A percentile compares a stretch with the other conserved stretches of the same genome.
phyloP scores from a whole-genome alignment of 2,797 vertebrate genomes.

The Micrastur ruficollis region DNA sequence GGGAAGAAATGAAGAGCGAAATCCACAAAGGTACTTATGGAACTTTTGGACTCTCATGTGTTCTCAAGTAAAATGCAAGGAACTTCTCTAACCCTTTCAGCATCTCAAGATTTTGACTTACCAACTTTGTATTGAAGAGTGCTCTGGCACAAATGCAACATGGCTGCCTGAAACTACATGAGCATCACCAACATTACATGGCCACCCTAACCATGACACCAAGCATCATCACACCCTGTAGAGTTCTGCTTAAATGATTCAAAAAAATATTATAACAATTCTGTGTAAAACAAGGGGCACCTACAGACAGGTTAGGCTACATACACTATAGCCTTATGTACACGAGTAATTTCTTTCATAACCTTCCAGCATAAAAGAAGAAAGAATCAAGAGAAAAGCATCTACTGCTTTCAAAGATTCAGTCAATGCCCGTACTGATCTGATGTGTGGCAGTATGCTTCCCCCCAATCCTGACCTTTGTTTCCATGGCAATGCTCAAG shows the following conservation, averaged over 20 bases:
- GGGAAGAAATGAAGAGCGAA: not conserved
- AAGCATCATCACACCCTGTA: not conserved
- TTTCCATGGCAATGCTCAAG: too few relatives aligned
- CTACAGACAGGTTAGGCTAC: not conserved
- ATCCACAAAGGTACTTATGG: not conserved
- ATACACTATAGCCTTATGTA: not conserved
- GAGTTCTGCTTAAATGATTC: not conserved
- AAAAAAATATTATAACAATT: not conserved
- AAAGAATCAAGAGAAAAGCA: not conserved
- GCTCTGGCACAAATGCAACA: rapidly evolving
- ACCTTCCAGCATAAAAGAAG: not conserved
- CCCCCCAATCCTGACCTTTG: too few relatives aligned
- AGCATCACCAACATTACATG: not conserved
- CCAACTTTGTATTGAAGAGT: not conserved
- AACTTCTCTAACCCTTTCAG: not conserved
- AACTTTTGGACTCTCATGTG: not conserved
- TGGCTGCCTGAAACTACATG: not conserved
- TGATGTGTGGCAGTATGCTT: too few relatives aligned
- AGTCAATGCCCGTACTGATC: not conserved
- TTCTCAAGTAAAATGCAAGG: not conserved
- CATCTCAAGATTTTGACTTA: not conserved
- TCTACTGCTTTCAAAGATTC: not conserved
- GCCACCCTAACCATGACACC: not conserved
- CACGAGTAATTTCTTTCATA: not conserved
- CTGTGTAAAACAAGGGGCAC: not conserved